A percentile compares a stretch with the other conserved stretches of the same genome.
Evolutionary conservation across 2,797 vertebrate genomes (phyloP).

Genomic region (Denticeps clupeoides): DNA sequence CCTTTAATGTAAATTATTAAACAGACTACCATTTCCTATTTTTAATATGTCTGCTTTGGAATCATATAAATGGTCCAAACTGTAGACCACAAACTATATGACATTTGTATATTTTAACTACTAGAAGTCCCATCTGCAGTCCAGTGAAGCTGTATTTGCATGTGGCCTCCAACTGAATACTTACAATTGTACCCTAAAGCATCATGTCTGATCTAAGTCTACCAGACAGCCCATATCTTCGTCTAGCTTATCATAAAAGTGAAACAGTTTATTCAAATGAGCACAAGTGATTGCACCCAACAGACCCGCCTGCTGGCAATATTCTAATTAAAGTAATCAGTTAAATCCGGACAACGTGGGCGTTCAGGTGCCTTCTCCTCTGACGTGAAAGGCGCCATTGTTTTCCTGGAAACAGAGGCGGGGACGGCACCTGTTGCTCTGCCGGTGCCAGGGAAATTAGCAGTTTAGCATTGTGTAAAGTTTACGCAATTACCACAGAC

Average conservation of each 20-base stretch:
- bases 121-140: too few species aligned
- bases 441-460: conserved; percentile 44
- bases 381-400: conserved; percentile 52
- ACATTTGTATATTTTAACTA: too few species aligned
- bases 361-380: conserved; percentile 51
- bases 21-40: too few species aligned
- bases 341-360: conserved; percentile 52
- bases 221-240: neutral
- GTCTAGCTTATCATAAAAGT: conserved; percentile 10
- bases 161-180: too few species aligned
- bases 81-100: too few species aligned
- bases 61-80: too few species aligned
- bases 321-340: conserved; percentile 57
- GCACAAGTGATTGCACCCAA: conserved; percentile 45
- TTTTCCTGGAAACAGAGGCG: conserved; percentile 41
- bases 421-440: conserved; percentile 55
- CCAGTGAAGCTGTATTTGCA: too few species aligned
- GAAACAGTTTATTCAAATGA: conserved; percentile 48
- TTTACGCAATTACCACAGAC: conserved; percentile 53
- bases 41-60: too few species aligned
- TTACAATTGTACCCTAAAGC: too few species aligned
- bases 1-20: too few species aligned
- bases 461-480: conserved; percentile 41
- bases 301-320: conserved; percentile 55
- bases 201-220: too few species aligned